Percentiles rank a stretch among this genome's conserved stretches.
Evolutionary conservation across 2,113 vertebrate species (phyloP).

Genomic region (Tetrao urogallus): DNA sequence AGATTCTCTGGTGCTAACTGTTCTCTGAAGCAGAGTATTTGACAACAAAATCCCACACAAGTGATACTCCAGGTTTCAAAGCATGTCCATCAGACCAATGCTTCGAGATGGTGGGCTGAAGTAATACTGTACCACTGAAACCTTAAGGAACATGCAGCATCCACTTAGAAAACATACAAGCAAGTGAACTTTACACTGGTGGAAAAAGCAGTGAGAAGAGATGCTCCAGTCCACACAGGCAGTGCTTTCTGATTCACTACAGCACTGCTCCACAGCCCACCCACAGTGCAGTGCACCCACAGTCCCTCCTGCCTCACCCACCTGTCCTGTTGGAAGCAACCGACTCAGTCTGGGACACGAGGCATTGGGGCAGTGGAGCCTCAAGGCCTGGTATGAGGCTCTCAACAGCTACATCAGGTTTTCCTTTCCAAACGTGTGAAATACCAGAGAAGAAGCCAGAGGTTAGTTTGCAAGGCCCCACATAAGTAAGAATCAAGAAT

Average conservation of each 20-base stretch:
- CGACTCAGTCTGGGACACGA: conserved; percentile 84
- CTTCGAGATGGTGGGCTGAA: fast-evolving
- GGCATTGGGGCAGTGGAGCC: conserved; percentile 83
- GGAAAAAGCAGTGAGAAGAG: not conserved
- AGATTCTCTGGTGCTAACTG: no score
- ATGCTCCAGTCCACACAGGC: fast-evolving
- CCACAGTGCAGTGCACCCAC: fast-evolving
- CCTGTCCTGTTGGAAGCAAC: conserved; percentile 86
- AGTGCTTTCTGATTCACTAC: fast-evolving
- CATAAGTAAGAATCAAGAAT: not conserved
- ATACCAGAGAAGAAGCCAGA: conserved; percentile 52
- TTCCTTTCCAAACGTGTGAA: conserved; percentile 70
- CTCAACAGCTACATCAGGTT: conserved; percentile 85
- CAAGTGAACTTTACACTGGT: not conserved
- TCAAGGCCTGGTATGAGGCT: conserved; percentile 94
- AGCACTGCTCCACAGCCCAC: not conserved
- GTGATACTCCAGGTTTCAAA: not conserved
- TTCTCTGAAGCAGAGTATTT: not conserved
- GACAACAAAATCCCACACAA: not conserved
- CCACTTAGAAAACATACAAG: not conserved
- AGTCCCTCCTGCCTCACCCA: conserved; percentile 75
- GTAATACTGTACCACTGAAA: fast-evolving
- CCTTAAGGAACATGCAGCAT: not conserved
- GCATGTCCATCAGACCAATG: fast-evolving
- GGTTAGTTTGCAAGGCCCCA: conserved; percentile 36